These are phyloP conservation scores for Callorhinus ursinus DNA, from an alignment of 2,113 vertebrate genomes.

Conservation along the genomic window DNA sequence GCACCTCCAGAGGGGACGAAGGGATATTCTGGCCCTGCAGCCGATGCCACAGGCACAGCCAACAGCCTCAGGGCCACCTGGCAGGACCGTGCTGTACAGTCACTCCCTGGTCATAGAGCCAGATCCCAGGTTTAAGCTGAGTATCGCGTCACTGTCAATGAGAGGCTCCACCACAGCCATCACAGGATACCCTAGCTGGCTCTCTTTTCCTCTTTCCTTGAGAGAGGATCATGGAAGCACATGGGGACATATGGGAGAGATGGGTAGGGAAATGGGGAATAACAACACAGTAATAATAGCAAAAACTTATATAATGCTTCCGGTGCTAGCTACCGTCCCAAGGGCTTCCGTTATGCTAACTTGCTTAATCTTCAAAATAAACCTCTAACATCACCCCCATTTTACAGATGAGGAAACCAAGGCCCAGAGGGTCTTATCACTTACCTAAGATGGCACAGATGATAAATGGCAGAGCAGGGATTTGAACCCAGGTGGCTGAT, in stretches of 20 bases:
- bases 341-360: not conserved
- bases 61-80: not conserved
- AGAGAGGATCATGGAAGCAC: not conserved
- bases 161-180: not conserved
- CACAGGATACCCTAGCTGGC: not conserved
- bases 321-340: not conserved
- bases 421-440: not conserved
- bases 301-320: not conserved
- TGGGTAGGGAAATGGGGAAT: not conserved
- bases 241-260: not conserved
- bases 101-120: not conserved
- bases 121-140: conserved; percentile 4
- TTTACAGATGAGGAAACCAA: conserved; percentile 24
- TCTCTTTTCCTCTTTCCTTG: not conserved
- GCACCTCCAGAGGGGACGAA: not conserved
- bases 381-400: not conserved
- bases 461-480: not conserved
- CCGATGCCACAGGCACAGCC: not conserved
- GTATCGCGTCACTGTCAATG: not conserved
- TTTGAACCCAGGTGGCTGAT: not conserved
- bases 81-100: not conserved
- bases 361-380: not conserved
- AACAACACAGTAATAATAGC: not conserved
- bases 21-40: not conserved
- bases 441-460: not conserved